Evolutionary conservation across 2,888 invertebrate genomes (phyloP).

Genomic region (Megaustenia siamemsis): DNA sequence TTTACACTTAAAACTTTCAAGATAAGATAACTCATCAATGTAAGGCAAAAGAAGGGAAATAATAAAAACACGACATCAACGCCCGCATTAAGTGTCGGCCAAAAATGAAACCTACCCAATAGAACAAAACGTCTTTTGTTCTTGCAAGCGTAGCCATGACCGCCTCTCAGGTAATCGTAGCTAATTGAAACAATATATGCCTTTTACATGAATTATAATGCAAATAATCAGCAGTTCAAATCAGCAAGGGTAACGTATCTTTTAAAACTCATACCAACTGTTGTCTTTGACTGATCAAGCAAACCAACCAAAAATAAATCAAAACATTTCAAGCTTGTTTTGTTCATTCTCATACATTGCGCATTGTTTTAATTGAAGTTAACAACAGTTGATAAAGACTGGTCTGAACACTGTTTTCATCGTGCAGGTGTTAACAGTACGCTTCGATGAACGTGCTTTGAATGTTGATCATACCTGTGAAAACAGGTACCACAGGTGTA

Average conservation of each 20-base stretch:
- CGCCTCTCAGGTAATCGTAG: background rate
- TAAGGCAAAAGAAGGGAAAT: too few relatives aligned
- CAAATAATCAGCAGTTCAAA: background rate
- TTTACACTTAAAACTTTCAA: too few relatives aligned
- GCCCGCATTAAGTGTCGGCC: too few relatives aligned
- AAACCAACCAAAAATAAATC: background rate
- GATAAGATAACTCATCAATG: too few relatives aligned
- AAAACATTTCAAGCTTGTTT: background rate
- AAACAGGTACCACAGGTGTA: too few relatives aligned
- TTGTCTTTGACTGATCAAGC: background rate
- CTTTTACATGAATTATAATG: background rate
- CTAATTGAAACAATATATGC: conserved; percentile 4
- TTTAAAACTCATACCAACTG: background rate
- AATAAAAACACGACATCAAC: too few relatives aligned
- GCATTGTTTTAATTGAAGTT: background rate
- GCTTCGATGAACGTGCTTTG: background rate
- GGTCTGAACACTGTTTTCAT: background rate
- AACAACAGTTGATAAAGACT: background rate
- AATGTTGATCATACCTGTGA: too few relatives aligned
- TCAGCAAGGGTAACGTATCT: background rate
- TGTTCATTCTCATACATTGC: background rate
- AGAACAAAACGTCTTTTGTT: background rate
- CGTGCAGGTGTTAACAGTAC: background rate
- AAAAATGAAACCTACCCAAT: too few relatives aligned
- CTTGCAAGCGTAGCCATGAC: background rate